A percentile compares a stretch with the other conserved stretches of the same genome.
Evolutionary conservation across 2,888 invertebrate genomes (phyloP).

Genomic region (Idaea dimidiata): DNA sequence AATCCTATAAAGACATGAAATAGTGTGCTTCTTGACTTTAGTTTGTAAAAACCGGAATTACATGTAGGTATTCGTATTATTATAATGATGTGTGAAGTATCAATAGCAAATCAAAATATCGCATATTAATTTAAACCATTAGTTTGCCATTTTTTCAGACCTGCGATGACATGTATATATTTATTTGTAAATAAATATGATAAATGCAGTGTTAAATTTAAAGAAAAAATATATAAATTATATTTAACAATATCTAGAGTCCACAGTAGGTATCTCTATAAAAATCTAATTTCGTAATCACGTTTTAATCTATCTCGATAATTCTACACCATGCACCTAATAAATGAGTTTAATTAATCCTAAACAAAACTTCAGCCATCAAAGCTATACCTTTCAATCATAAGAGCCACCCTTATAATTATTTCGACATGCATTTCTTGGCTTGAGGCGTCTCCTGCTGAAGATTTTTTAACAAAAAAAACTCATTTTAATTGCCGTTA

Average conservation of each 20-base stretch:
- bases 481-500: neutral
- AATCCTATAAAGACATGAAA: no score
- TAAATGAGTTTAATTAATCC: neutral
- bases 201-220: no score
- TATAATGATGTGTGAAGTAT: no score
- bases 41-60: no score
- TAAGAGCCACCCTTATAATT: slow-evolving; percentile 71
- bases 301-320: neutral
- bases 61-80: no score
- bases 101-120: no score
- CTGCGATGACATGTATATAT: no score
- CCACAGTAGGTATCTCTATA: neutral
- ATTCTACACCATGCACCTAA: neutral
- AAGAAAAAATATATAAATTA: no score
- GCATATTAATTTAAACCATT: no score
- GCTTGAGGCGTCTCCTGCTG: slow-evolving; percentile 54
- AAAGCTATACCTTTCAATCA: slow-evolving; percentile 67
- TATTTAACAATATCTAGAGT: neutral
- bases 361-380: neutral
- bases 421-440: slow-evolving; percentile 68
- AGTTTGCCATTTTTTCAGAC: no score
- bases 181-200: no score
- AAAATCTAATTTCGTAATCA: neutral
- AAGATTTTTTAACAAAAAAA: slow-evolving; percentile 35
- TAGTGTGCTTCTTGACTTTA: no score